Evolutionary conservation across 2,797 vertebrate genomes (phyloP).

Genomic region (Clarias platycephalus): DNA sequence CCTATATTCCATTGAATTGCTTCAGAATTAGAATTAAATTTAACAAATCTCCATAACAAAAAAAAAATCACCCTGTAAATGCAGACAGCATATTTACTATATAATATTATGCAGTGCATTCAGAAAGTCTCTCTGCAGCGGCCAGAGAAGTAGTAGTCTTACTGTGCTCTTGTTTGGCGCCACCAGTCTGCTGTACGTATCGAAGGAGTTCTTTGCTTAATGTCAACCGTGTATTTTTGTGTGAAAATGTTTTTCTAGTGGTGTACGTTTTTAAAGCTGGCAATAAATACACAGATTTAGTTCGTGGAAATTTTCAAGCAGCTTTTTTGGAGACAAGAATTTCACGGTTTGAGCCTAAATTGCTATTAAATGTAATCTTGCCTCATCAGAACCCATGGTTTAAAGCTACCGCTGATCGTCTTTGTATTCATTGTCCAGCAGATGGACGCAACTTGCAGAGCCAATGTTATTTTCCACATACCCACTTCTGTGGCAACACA

Average conservation of each 20-base stretch:
- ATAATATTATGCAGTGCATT: too few species aligned
- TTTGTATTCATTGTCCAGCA: not conserved
- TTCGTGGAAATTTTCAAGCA: too few species aligned
- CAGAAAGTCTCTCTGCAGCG: too few species aligned
- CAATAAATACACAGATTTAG: too few species aligned
- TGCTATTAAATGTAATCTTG: not conserved
- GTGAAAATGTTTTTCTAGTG: too few species aligned
- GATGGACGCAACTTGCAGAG: not conserved
- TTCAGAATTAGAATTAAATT: not conserved
- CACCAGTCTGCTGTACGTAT: too few species aligned
- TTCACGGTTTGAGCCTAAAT: not conserved
- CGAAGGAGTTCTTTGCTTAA: too few species aligned
- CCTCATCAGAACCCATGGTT: not conserved
- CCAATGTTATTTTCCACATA: not conserved
- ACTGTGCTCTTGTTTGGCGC: too few species aligned
- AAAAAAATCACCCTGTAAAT: not conserved
- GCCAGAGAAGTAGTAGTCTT: too few species aligned
- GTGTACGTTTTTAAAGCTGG: too few species aligned
- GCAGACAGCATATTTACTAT: not conserved
- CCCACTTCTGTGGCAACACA: not conserved
- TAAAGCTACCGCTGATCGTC: not conserved
- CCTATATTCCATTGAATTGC: not conserved
- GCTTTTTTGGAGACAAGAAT: too few species aligned
- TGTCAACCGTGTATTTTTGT: too few species aligned
- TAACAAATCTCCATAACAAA: not conserved